A percentile compares a stretch with the other conserved stretches of the same genome.
Conservation (phyloP, 2,113 vertebrate genomes). For the Clupea harengus region DNA sequence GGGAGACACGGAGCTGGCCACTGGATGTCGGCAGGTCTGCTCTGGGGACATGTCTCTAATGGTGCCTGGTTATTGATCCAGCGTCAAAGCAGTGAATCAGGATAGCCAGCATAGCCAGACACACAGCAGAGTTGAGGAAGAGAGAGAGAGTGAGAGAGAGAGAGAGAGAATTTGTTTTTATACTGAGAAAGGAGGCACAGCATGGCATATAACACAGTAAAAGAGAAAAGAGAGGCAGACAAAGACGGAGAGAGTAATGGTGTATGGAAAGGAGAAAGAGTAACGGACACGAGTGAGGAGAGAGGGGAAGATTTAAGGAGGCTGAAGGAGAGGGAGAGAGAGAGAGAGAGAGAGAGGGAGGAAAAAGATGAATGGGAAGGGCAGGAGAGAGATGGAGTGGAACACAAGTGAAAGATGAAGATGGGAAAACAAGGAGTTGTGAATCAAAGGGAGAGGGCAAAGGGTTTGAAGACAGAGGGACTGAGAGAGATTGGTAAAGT, state of each 20-base stretch:
- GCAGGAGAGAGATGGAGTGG: constrained; percentile 22
- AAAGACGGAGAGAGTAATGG: background rate
- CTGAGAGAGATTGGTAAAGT: background rate
- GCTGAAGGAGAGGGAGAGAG: background rate
- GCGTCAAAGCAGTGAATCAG: constrained; percentile 64
- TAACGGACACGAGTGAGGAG: background rate
- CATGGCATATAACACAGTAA: background rate
- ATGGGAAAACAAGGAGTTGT: constrained; percentile 30
- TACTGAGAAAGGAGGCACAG: background rate
- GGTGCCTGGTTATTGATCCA: constrained; percentile 63
- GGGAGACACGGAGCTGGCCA: background rate
- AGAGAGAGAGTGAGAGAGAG: constrained; percentile 41
- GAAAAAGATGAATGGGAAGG: background rate
- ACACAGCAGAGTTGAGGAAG: constrained; percentile 17
- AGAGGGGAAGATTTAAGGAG: background rate
- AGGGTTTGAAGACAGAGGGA: background rate
- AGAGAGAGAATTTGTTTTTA: constrained; percentile 35
- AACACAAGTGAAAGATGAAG: constrained; percentile 28
- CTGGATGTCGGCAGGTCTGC: constrained; percentile 36
- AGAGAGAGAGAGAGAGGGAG: background rate
- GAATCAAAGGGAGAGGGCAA: background rate
- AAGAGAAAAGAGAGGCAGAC: background rate
- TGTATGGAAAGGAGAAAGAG: background rate
- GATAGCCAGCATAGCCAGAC: constrained; percentile 54
- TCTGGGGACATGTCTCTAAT: constrained; percentile 33